These are phyloP conservation scores for Heteropelma amictum DNA, from an alignment of 2,888 invertebrate genomes.

Conservation along the genomic window DNA sequence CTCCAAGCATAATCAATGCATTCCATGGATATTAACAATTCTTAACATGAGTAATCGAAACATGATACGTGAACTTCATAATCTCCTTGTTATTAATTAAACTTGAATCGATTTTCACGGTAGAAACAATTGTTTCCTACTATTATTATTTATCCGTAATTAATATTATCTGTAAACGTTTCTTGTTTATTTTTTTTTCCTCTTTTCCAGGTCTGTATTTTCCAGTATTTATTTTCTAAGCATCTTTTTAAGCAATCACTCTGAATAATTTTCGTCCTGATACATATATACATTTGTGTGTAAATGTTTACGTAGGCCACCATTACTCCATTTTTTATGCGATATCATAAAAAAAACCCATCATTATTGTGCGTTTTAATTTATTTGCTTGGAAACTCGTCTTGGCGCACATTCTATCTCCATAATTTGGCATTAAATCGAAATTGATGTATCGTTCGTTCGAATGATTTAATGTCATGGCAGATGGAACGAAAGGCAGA, in stretches of 20 bases:
- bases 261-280: slow-evolving; percentile 72
- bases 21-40: slow-evolving; percentile 42
- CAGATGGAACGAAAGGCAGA: slow-evolving; percentile 70
- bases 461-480: slow-evolving; percentile 62
- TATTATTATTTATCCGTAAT: slow-evolving; percentile 47
- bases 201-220: slow-evolving; percentile 67
- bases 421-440: too few species aligned
- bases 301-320: slow-evolving; percentile 69
- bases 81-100: slow-evolving; percentile 41
- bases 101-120: slow-evolving; percentile 40
- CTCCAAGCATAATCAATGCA: slow-evolving; percentile 24
- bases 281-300: slow-evolving; percentile 52
- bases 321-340: slow-evolving; percentile 45
- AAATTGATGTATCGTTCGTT: too few species aligned
- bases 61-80: slow-evolving; percentile 50
- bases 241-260: slow-evolving; percentile 63
- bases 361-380: slow-evolving; percentile 72
- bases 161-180: slow-evolving; percentile 53
- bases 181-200: slow-evolving; percentile 66
- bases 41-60: slow-evolving; percentile 61
- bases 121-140: slow-evolving; percentile 39
- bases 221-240: slow-evolving; percentile 67
- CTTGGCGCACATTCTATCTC: slow-evolving; percentile 21
- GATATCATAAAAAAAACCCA: slow-evolving; percentile 45
- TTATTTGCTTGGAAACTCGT: slow-evolving; percentile 71